Percentiles rank a stretch among this genome's conserved stretches.
phyloP scores from a whole-genome alignment of 2,888 invertebrate species.

The Clepsis dumicolana region DNA sequence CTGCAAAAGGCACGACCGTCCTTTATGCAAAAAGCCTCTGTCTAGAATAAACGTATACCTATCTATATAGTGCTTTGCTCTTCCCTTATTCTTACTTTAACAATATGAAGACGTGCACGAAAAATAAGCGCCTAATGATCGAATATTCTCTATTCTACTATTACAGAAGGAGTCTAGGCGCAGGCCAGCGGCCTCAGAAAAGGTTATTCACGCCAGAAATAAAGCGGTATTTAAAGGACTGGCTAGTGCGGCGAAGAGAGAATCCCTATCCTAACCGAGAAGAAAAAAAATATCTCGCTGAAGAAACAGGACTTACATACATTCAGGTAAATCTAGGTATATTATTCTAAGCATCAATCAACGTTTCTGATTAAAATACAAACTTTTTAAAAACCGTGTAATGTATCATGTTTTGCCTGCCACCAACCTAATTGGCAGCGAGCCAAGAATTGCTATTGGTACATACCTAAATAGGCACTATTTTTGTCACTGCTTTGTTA shows the following conservation, averaged over 20 bases:
- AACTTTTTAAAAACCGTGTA: constrained; percentile 45
- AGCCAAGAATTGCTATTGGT: constrained; percentile 82
- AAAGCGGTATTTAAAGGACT: constrained; percentile 91
- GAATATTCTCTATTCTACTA: constrained; percentile 27
- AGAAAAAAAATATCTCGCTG: constrained; percentile 90
- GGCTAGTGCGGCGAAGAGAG: constrained; percentile 91
- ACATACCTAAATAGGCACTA: constrained; percentile 82
- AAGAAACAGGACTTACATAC: constrained; percentile 91
- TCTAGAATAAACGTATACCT: not conserved
- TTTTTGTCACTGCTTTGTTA: constrained; percentile 80
- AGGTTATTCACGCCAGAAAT: constrained; percentile 93
- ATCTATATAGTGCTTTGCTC: constrained; percentile 12
- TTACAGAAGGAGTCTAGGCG: constrained; percentile 85
- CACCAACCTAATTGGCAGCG: constrained; percentile 80
- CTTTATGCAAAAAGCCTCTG: constrained; percentile 54
- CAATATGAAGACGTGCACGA: not conserved
- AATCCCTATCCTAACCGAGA: constrained; percentile 93
- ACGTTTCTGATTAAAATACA: constrained; percentile 19
- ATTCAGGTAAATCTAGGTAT: constrained; percentile 87
- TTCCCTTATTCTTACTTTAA: constrained; percentile 9
- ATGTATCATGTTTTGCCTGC: constrained; percentile 70
- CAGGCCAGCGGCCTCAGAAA: constrained; percentile 89
- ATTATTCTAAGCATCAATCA: constrained; percentile 29
- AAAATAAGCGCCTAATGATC: not conserved
- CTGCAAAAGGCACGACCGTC: constrained; percentile 50